Evolutionary conservation across 1,140 invertebrate species (phyloP), one percentile per base, ranked within the genome.

Genomic region (Drosophila sp.): DNA sequence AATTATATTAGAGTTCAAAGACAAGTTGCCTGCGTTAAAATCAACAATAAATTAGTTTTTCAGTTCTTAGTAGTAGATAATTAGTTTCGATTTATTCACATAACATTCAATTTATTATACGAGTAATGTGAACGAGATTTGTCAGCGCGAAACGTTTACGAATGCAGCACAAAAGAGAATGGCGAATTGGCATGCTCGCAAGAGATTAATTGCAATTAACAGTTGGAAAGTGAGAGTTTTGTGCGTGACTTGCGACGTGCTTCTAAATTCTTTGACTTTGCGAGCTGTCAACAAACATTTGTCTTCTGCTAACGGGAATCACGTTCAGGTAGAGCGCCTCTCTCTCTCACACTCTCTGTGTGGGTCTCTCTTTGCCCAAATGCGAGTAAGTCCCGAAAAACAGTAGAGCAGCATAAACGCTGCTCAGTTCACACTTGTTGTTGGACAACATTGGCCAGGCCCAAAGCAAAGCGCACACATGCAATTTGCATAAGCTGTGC

Each of bases 401-500:
- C 48, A 32, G 27, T 32, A 27, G 48, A 51, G 16, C 25, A 7
- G 21, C 48, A 51, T 27, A 14, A 32, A 32, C 14, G 27, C 14
- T 18, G 18, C 46, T 53, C 16, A 7, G 13, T 53, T 50, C 27
- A 7, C 46, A 50, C 46, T 50, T 45, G 41, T 18, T 56, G 9
- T 56, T 21, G 13, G 8, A 25, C 7, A 29, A 25, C 7, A 29
- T 36, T 58, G 14, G 25, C 11, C 29, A 11, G 6, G 4, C 40
- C 32, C 5, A 36, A 46, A n/a, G 16, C 43, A 61, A 61, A 18
- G 25, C 7, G 21, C 18, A 6, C n/a, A 32, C 43, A 50, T 45
- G 43, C 36, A 40, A 59, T 67, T 41, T 59, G 43, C 45, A 59
- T 59, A 67, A 67, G 56, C 54, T 67, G 34, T 48, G 45, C 11